Percentiles rank a stretch among this genome's conserved stretches.
phyloP scores from a whole-genome alignment of 2,113 vertebrate species.

The Coreoperca whiteheadi region DNA sequence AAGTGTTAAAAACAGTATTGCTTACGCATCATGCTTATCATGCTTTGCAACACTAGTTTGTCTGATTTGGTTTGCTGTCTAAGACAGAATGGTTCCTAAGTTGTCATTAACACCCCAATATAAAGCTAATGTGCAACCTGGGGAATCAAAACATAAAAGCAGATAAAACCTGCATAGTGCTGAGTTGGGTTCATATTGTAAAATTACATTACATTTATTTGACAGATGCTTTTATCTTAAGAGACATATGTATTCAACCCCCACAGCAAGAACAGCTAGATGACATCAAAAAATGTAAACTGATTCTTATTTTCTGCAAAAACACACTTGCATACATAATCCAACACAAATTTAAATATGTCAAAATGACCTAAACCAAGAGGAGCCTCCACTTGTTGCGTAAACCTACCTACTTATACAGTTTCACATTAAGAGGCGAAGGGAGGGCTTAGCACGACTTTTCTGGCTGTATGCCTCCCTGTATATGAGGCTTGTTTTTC shows the following conservation, averaged over 20 bases:
- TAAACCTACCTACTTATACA: slow-evolving; percentile 73
- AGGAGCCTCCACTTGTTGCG: slow-evolving; percentile 66
- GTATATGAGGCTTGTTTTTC: slow-evolving; percentile 86
- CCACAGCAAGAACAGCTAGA: not conserved
- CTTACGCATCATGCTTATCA: not conserved
- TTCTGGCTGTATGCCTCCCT: slow-evolving; percentile 81
- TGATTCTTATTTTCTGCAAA: not conserved
- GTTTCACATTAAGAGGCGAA: slow-evolving; percentile 64
- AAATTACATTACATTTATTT: not conserved
- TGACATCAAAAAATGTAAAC: not conserved
- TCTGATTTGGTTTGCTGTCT: not conserved
- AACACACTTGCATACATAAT: not conserved
- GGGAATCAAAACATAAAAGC: not conserved
- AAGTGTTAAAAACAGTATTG: not conserved
- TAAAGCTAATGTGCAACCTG: not conserved
- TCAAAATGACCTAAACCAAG: slow-evolving; percentile 45
- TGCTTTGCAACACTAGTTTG: not conserved
- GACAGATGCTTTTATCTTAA: not conserved
- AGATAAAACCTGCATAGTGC: not conserved
- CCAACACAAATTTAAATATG: slow-evolving; percentile 31
- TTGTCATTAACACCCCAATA: too few species aligned
- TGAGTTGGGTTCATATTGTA: not conserved
- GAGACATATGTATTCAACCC: not conserved
- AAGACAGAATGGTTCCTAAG: too few species aligned
- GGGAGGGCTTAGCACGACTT: slow-evolving; percentile 63